These are phyloP conservation scores for Oryzias curvinotus DNA, from an alignment of 2,113 vertebrate genomes.

Conservation along the genomic window DNA sequence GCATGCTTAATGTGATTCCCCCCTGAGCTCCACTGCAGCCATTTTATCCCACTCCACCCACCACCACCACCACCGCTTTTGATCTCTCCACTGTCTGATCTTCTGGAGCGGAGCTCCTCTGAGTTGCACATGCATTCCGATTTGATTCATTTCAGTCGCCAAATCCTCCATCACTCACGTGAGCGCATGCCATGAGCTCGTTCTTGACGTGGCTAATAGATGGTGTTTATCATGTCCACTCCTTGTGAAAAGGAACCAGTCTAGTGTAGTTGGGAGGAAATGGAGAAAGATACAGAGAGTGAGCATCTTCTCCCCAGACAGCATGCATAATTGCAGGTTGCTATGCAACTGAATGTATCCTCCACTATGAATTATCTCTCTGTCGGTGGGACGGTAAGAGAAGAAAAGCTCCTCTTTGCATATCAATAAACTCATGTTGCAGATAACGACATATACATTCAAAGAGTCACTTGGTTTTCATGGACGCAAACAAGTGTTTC, in stretches of 20 bases:
- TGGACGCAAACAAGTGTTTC: neutral
- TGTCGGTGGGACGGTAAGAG: conserved; percentile 63
- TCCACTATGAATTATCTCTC: conserved; percentile 60
- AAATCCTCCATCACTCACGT: conserved; percentile 15
- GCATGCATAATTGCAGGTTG: conserved; percentile 73
- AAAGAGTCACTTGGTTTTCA: conserved; percentile 18
- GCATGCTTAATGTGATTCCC: conserved; percentile 41
- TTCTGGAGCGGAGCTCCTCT: conserved; percentile 22
- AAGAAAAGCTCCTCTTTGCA: conserved; percentile 63
- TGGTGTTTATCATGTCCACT: conserved; percentile 44
- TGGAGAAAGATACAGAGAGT: conserved; percentile 45
- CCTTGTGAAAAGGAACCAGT: conserved; percentile 21
- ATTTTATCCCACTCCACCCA: conserved; percentile 26
- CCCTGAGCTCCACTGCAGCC: conserved; percentile 25
- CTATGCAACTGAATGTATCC: conserved; percentile 73
- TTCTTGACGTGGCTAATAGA: conserved; percentile 44
- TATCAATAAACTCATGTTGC: conserved; percentile 51
- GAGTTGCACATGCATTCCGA: conserved; percentile 21
- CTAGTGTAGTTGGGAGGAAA: conserved; percentile 34
- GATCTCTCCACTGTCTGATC: conserved; percentile 28
- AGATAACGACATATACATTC: conserved; percentile 8
- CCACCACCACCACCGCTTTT: conserved; percentile 3
- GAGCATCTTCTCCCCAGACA: conserved; percentile 53
- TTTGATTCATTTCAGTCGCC: conserved; percentile 19
- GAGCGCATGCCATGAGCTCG: conserved; percentile 17